Evolutionary conservation across 2,113 vertebrate species (phyloP), one percentile per base, ranked within the genome.

Genomic region (Corvus cornix): DNA sequence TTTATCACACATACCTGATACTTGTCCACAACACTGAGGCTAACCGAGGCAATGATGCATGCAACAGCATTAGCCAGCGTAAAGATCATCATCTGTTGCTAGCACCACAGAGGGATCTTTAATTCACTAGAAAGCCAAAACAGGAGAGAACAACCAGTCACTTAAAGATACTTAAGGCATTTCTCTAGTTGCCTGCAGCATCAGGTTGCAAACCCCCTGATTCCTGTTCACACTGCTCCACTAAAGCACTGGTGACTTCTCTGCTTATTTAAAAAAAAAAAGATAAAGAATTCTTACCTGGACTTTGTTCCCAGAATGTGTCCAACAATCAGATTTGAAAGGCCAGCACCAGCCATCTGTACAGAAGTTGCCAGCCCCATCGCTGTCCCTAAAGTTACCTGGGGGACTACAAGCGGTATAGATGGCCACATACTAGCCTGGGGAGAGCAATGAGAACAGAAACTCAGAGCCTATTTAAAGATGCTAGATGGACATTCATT

Each of bases 401-500:
- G 98, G 44, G 98, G 98, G 13, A 98, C 98, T 43, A 99, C 98
- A 9, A 99, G 98, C 3, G 97, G 98, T 56, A 98, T 98, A 9
- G 98, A 98, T 6, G 98, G 98, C 98, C 98, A 99, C 98, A 98
- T 98, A 75, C 98, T 98, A 7, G 98, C 97, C 98, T 99, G 96
- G 74, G 9, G 41, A 37, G 59, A 66, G 46, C 31, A 76, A 44
- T 2, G 51, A 58, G 66, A 70, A 27, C n/a, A 82, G 51, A 21
- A 63, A 78, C 30, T 69, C 39, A 23, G 59, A 88, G 44, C 33
- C 26, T 78, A 37, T 30, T 75, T 48, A 68, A 79, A 92, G 73
- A 39, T 48, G 27, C 24, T 66, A 60, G 46, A 21, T n/a, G 14
- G n/a, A 43, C 31, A 39, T 3, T 62, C 13, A 28, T 41, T 77